These are phyloP conservation scores for Trichechus manatus DNA, from an alignment of 2,113 vertebrate species.

Conservation along the genomic window DNA sequence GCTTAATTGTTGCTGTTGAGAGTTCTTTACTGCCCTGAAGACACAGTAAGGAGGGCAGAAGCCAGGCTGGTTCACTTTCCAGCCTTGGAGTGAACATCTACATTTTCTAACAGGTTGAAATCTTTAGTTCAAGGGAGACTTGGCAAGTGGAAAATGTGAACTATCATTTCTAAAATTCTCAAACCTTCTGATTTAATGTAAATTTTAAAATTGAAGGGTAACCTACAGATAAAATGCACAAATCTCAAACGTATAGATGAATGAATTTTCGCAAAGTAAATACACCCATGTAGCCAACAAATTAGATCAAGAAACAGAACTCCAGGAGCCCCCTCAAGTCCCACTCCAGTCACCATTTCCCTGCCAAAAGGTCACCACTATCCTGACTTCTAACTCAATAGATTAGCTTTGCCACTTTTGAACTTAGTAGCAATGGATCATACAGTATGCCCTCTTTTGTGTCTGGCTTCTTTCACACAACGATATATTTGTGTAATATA, in stretches of 20 bases:
- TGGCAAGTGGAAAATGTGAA: constrained; percentile 14
- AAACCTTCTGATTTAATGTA: constrained; percentile 7
- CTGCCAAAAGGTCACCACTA: background rate
- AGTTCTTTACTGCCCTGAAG: background rate
- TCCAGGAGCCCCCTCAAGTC: background rate
- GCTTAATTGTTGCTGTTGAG: background rate
- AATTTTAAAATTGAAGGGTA: constrained; percentile 36
- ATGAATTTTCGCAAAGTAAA: background rate
- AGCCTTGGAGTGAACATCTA: background rate
- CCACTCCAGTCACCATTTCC: background rate
- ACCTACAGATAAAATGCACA: background rate
- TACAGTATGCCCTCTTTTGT: background rate
- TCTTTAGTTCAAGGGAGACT: constrained; percentile 22
- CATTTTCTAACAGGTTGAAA: constrained; percentile 5
- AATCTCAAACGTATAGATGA: background rate
- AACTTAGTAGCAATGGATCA: background rate
- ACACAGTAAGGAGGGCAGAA: constrained; percentile 19
- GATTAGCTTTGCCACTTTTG: background rate
- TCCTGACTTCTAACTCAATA: background rate
- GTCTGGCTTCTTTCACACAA: background rate
- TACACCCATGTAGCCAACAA: background rate
- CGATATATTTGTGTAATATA: background rate
- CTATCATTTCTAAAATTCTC: constrained; percentile 50
- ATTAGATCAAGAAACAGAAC: background rate
- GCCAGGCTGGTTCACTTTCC: background rate